Evolutionary conservation across 2,888 invertebrate species (phyloP).

Genomic region (Brachypterus glaber): DNA sequence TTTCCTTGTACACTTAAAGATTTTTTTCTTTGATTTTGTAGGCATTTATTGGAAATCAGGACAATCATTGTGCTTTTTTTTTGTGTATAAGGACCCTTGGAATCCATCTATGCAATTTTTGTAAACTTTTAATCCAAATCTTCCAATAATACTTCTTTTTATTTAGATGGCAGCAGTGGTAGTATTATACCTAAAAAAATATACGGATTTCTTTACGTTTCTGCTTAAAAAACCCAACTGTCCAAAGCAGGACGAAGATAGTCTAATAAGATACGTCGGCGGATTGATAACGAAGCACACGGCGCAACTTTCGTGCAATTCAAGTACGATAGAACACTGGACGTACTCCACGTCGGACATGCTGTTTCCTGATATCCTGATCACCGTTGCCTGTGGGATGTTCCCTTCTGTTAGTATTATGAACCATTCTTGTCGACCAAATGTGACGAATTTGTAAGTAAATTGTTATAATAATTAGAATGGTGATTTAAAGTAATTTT

Average conservation of each 20-base stretch:
- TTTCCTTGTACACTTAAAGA: too few relatives aligned
- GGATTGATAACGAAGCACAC: constrained; percentile 64
- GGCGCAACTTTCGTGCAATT: constrained; percentile 57
- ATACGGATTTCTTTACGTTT: constrained; percentile 54
- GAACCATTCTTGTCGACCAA: constrained; percentile 88
- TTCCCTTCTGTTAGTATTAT: constrained; percentile 81
- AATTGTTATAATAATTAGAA: too few relatives aligned
- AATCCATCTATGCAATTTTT: too few relatives aligned
- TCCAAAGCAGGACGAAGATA: constrained; percentile 36
- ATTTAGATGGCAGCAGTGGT: constrained; percentile 58
- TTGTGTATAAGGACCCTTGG: too few relatives aligned
- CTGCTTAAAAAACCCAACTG: constrained; percentile 37
- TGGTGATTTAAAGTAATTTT: too few relatives aligned
- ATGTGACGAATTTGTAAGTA: constrained; percentile 61
- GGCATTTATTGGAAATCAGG: too few relatives aligned
- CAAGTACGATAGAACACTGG: constrained; percentile 34
- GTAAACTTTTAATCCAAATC: too few relatives aligned
- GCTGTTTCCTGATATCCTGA: constrained; percentile 29
- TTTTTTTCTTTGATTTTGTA: too few relatives aligned
- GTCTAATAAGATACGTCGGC: constrained; percentile 42
- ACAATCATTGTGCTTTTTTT: too few relatives aligned
- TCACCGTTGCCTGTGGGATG: constrained; percentile 61
- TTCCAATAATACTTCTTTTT: constrained; percentile 13
- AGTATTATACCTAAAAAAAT: constrained; percentile 52
- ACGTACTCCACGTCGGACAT: constrained; percentile 29